Base-by-base conservation (phyloP, 2,888 invertebrate species). In the Gymnosoma rotundatum region DNA sequence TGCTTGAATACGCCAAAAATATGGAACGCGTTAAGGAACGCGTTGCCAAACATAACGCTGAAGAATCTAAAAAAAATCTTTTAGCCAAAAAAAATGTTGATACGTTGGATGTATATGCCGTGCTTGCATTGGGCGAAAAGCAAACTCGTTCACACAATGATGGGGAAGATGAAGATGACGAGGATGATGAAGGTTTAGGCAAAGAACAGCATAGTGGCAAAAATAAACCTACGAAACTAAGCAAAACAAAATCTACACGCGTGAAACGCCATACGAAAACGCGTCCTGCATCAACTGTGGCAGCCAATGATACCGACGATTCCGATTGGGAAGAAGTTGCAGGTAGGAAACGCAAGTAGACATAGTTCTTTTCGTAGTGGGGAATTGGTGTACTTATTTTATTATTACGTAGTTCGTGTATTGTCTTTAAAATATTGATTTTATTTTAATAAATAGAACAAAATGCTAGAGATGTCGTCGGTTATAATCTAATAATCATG, bases 281-380 rank as follows among this genome's bases (percentile, higher is more conserved):
- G 21, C 89, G 91, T 60, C 89, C 91, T 21, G 87, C 90, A 45
- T 90, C 90, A 54, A 89, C 90, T 20, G 88, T 89, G 21, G 90
- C 90, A 72, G 94, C 94, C 64, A 95, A 95, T 4, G 91, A 88
- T 42, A 88, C 91, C 18, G 90, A 90, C 72, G 96, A 96, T 88
- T 93, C 94, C 70, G 95, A 95, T 89, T 95, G 95, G 94, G 95
- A 96, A 90, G 96, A 96, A 93, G 96, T 96, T 67, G 94, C 95
- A 92, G 94, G 94, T 93, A 90, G 90, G 90, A 91, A 93, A 89
- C 90, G 89, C 89, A 90, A 91, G 90, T 87, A 90, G 89, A 78
- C 58, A 21, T 63, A 63, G 56, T 54, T 72, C 10, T 61, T 42
- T 12, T 60, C 20, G 42, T 54, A 66, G 42, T 73, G 69, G 25